Evolutionary conservation across 35 echinoderm and acorn worm genomes (phyloP), one percentile per base, ranked within the genome.

Genomic region (Holothuria glaberrima): DNA sequence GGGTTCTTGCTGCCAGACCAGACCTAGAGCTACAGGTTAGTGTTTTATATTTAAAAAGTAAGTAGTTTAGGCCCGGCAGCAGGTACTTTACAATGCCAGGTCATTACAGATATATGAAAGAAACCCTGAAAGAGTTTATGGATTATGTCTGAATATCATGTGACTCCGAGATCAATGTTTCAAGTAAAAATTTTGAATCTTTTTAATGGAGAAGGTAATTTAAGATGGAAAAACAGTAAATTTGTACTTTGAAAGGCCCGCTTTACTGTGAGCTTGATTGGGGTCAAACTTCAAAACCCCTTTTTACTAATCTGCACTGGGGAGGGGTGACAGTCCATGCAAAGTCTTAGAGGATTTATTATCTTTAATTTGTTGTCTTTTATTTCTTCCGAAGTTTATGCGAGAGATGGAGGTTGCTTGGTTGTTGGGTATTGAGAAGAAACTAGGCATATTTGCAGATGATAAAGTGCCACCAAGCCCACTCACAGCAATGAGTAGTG

Each of bases 351-450:
- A 30, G 9, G 31, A 3, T 69, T 27, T n/a, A 29, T 69, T 29
- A 10, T 29, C 66, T 69, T 46, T 46, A 17, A 14, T 19, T 36
- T 41, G 21, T 45, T 46, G 25, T 87, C 14, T 34, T 75, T 82
- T 69, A 16, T 59, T 28, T 77, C 26, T 35, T 38, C 58, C 41
- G 0, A 24, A 98, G 96, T 98, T 98, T 44, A 94, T 94, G 83
- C 83, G 90, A 71, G 96, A 98, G 85, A 98, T 98, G 96, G 90
- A 91, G 41, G 93, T 90, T 38, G 96, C 96, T 9, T 98, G 96
- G 96, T 87, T 95, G 73, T 90, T 98, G 91, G 94, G 90, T 4
- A 90, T 94, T n/a, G 96, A 98, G n/a, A 76, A 90, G 75, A 92
- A 91, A 69, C 84, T 94, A 7, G 96, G 96, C 0, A 89, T 98